A percentile compares a stretch with the other conserved stretches of the same genome.
phyloP scores from a whole-genome alignment of 2,888 invertebrate species.

The Cerastis leucographa region DNA sequence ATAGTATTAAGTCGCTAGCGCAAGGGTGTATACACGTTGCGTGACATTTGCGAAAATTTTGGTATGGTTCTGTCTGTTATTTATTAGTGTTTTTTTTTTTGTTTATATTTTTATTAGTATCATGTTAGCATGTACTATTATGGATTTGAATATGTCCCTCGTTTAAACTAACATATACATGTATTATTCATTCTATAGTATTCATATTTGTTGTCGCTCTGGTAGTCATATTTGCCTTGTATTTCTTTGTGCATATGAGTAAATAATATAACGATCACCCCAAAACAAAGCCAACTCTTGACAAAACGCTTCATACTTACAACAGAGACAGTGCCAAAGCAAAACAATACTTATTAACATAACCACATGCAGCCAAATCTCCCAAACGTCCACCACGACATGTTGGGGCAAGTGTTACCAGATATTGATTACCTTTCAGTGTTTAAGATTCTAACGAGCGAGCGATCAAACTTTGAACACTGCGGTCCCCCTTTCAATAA shows the following conservation, averaged over 20 bases:
- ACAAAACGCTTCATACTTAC: background rate
- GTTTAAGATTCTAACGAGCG: constrained; percentile 53
- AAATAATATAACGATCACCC: background rate
- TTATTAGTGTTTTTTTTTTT: too few species aligned
- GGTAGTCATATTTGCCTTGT: background rate
- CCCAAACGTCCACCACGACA: constrained; percentile 14
- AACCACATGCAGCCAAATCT: constrained; percentile 2
- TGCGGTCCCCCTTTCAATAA: constrained; percentile 36
- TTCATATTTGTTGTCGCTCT: background rate
- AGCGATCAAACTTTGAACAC: constrained; percentile 46
- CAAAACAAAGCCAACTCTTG: background rate
- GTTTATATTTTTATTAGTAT: too few species aligned
- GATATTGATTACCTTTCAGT: constrained; percentile 58
- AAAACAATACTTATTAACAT: constrained; percentile 7
- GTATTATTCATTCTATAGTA: too few species aligned
- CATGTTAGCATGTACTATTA: too few species aligned
- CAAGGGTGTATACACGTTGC: too few species aligned
- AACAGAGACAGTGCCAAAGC: background rate
- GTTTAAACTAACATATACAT: too few species aligned
- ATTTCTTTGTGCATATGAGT: background rate
- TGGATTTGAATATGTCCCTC: too few species aligned
- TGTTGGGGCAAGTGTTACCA: constrained; percentile 38
- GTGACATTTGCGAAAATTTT: too few species aligned
- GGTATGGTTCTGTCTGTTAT: too few species aligned
- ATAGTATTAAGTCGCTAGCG: too few species aligned